Base-by-base conservation (phyloP, 1,140 invertebrate species). In the Atopsyche davidsoni region DNA sequence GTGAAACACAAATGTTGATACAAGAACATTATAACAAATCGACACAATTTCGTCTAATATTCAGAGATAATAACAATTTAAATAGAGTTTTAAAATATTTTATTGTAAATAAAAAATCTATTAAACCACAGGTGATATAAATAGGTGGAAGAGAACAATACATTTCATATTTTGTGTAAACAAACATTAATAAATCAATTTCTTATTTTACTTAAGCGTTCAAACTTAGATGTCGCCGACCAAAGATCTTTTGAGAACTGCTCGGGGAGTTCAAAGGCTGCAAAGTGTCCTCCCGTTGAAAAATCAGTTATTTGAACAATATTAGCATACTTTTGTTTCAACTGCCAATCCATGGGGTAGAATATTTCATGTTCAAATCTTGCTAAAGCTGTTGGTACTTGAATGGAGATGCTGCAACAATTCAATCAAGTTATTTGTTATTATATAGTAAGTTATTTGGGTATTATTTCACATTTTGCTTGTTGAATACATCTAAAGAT, bases 211-310 rank as follows among this genome's bases (percentile, higher is more conserved):
- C n/a, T n/a, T n/a, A n/a, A n/a, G n/a, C n/a, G n/a, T n/a, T 17
- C 13, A 11, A 47, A 47, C 28, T 32, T 52, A 24, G 23, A 14
- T 28, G 49, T 22, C 4, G 48, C 43, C 1, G 34, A n/a, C 36
- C 50, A 49, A 22, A 56, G n/a, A 24, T 88, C 85, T 11, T 77
- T 66, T 14, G 83, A 76, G 1, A 88, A 56, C 3, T 79, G 41
- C 57, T 77, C 50, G 0, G 86, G 86, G 46, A 80, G 69, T 66
- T 91, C 85, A 42, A 89, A 78, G 0, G 86, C 86, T 11, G 81
- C 81, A 63, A 91, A 91, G 65, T 92, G 88, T 7, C 88, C 88
- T 3, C 85, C 86, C 7, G 72, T 65, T 2, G 61, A 23, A 28
- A 76, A 60, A 55, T 79, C 67, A 13, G 66, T 78, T 11, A 73